Evolutionary conservation across 2,888 invertebrate species (phyloP).

Genomic region (Criorhina ranunculi): DNA sequence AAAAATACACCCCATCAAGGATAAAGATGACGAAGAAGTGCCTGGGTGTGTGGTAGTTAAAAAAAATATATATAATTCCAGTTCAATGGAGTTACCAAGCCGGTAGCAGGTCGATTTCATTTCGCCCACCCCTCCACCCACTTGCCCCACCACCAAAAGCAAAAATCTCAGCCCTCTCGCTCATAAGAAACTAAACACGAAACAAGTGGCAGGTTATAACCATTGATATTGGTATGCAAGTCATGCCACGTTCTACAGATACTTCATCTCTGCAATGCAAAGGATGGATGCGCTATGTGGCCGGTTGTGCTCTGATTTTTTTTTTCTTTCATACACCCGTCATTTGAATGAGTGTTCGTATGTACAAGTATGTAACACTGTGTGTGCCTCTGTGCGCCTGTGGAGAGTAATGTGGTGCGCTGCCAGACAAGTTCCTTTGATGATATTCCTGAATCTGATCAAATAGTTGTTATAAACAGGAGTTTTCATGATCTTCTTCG

Average conservation of each 20-base stretch:
- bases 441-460: conserved; percentile 70
- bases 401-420: conserved; percentile 42
- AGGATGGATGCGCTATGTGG: conserved; percentile 69
- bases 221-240: conserved; percentile 77
- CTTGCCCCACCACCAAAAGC: conserved; percentile 2
- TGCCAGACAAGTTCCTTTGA: conserved; percentile 74
- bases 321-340: conserved; percentile 31
- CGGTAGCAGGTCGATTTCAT: conserved; percentile 70
- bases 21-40: conserved; percentile 29
- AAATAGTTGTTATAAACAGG: conserved; percentile 68
- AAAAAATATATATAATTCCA: too few species aligned
- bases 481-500: conserved; percentile 54
- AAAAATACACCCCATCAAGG: conserved; percentile 25
- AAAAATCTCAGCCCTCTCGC: conserved; percentile 43
- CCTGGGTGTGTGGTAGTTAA: conserved; percentile 33
- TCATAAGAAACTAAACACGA: conserved; percentile 44
- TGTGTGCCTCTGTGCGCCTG: not conserved
- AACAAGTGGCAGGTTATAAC: conserved; percentile 71
- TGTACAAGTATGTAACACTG: too few species aligned
- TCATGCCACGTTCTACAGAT: conserved; percentile 76
- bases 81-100: conserved; percentile 60
- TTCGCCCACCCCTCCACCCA: conserved; percentile 40
- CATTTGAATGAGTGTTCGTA: conserved; percentile 68
- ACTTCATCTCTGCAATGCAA: conserved; percentile 64
- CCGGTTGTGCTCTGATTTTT: conserved; percentile 72